phyloP scores from a whole-genome alignment of 2,797 vertebrate genomes.

The Acanthopagrus latus region DNA sequence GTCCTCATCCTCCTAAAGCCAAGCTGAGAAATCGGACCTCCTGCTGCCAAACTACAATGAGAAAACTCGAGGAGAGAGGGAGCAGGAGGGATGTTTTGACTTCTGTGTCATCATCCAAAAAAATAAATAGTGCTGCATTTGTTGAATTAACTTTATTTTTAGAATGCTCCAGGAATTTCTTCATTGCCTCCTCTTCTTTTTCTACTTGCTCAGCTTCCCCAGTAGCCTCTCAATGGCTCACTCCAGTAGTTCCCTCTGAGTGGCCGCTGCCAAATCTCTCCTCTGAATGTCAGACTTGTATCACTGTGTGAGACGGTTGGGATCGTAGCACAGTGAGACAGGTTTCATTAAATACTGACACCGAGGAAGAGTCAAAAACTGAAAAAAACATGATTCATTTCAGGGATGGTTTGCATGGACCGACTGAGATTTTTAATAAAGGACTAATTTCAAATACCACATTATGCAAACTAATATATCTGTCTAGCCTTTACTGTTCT shows the following conservation, averaged over 20 bases:
- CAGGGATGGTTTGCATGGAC: not conserved
- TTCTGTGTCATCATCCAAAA: not conserved
- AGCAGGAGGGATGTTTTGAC: not conserved
- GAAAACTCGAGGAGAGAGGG: constrained; percentile 12
- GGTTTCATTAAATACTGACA: constrained; percentile 25
- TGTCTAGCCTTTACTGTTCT: constrained; percentile 13
- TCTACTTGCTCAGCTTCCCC: constrained; percentile 7
- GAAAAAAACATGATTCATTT: not conserved
- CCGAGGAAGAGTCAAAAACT: not conserved
- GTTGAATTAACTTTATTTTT: constrained; percentile 10
- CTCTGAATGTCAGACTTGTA: not conserved
- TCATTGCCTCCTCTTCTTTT: constrained; percentile 4
- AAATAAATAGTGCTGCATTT: not conserved
- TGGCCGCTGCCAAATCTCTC: not conserved
- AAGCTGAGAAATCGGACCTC: constrained; percentile 20
- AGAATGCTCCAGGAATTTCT: constrained; percentile 11
- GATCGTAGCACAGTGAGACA: not conserved
- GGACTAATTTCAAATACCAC: constrained; percentile 22
- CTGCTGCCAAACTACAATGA: constrained; percentile 5
- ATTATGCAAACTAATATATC: constrained; percentile 37
- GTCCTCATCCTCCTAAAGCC: constrained; percentile 20
- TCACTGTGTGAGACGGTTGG: not conserved
- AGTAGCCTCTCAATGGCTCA: constrained; percentile 4
- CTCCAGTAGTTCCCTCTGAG: constrained; percentile 12
- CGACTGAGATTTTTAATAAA: constrained; percentile 26